Evolutionary conservation across 1,140 invertebrate species (phyloP), one percentile per base, ranked within the genome.

Genomic region (Lepidotrigona ventralis): DNA sequence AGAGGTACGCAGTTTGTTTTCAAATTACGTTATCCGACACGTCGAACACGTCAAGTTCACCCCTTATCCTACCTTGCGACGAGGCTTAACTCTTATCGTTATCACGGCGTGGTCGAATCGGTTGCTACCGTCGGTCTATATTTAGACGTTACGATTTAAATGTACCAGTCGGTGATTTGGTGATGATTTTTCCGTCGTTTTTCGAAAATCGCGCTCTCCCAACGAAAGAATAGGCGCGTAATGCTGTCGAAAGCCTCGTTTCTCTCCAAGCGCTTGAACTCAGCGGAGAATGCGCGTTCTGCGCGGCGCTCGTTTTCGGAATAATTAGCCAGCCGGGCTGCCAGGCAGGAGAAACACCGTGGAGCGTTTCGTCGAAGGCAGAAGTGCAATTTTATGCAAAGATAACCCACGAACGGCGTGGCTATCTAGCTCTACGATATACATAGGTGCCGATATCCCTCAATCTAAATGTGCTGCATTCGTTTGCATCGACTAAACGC

Each of bases 51-150:
- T 46, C 56, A 33, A 51, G 58, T 39, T 75, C 79, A 8, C 58
- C 77, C 77, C 66, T 90, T 89, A 84, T 87, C 79, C 85, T 80
- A 86, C 88, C 84, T 89, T 76, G 75, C 79, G 70, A 74, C 77
- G 70, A 77, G 82, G 88, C 86, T 90, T 90, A 90, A 83, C 83
- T 90, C 88, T 92, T 93, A 92, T 92, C 92, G 92, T 93, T 93
- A 93, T 93, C 92, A 91, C 85, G 78, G 69, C 84, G 84, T 88
- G 89, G 86, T 84, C 86, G 89, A 84, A 89, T 86, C 86, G 87
- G 73, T 85, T 53, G 92, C 92, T 93, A 93, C 92, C 85, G 92
- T 0, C 84, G 89, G 77, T 83, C 77, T 79, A 87, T 76, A 90
- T 90, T 92, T 85, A 79, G 69, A 85, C 15, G 21, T 63, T 79